phyloP scores from a whole-genome alignment of 2,113 vertebrate species.

The Mastomys natalensis region DNA sequence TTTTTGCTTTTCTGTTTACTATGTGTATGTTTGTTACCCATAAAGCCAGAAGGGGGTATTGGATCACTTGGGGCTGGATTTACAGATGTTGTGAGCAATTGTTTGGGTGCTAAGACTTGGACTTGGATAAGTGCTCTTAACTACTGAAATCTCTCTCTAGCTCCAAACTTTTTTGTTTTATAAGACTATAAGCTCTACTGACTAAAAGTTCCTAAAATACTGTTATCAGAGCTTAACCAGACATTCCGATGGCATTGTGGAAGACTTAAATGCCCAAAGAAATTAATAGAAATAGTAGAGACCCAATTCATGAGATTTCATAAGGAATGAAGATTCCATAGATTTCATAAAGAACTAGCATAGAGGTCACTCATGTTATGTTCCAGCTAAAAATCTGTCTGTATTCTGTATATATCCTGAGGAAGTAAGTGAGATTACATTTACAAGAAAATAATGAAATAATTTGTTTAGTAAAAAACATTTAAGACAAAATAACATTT shows the following conservation, averaged over 20 bases:
- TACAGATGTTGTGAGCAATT: not conserved
- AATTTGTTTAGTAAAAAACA: not conserved
- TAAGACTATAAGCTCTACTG: not conserved
- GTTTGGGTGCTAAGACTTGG: not conserved
- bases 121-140: not conserved
- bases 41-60: not conserved
- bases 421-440: not conserved
- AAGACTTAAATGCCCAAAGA: not conserved
- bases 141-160: not conserved
- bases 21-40: not conserved
- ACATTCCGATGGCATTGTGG: not conserved
- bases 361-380: not conserved
- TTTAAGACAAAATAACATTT: not conserved
- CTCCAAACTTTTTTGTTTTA: not conserved
- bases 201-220: not conserved
- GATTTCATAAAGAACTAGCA: not conserved
- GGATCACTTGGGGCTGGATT: not conserved
- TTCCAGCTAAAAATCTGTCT: not conserved
- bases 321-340: not conserved
- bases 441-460: not conserved
- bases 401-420: not conserved
- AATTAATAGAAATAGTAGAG: not conserved
- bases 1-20: not conserved
- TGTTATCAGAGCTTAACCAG: not conserved
- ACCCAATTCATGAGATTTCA: not conserved